Percentiles rank a stretch among this genome's conserved stretches.
Conservation (phyloP, 2,113 vertebrate species). For the Caracal caracal region DNA sequence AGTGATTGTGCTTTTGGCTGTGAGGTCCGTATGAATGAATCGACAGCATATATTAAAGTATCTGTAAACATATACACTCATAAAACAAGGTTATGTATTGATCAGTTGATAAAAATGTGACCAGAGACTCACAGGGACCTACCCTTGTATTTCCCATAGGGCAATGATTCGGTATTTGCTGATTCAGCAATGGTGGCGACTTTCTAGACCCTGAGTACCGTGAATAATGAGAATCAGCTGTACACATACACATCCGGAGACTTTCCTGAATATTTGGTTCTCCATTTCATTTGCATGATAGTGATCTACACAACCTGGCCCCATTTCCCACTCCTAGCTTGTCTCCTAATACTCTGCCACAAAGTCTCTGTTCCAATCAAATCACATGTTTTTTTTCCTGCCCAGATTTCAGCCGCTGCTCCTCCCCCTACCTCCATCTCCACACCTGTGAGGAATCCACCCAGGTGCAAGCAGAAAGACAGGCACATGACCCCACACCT, state of each 20-base stretch:
- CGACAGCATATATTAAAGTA: neutral
- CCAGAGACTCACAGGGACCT: neutral
- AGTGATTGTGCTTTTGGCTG: neutral
- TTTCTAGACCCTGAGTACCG: neutral
- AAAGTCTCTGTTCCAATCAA: neutral
- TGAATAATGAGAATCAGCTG: neutral
- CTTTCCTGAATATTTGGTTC: neutral
- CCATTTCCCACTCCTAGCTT: neutral
- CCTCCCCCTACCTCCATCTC: neutral
- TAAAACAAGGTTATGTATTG: neutral
- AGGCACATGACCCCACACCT: neutral
- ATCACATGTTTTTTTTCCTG: neutral
- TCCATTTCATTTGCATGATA: neutral
- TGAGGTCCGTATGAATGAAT: neutral
- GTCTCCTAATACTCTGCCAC: neutral
- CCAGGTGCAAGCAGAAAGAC: neutral
- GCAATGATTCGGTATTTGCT: neutral
- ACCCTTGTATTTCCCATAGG: neutral
- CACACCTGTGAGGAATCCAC: neutral
- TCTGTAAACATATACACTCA: neutral
- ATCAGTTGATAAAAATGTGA: neutral
- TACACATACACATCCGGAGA: fast-evolving
- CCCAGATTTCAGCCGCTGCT: neutral
- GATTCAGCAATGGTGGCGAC: neutral
- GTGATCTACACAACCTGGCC: neutral